Conservation (phyloP, 2,797 vertebrate species). For the Hydrocynus forskahlii region DNA sequence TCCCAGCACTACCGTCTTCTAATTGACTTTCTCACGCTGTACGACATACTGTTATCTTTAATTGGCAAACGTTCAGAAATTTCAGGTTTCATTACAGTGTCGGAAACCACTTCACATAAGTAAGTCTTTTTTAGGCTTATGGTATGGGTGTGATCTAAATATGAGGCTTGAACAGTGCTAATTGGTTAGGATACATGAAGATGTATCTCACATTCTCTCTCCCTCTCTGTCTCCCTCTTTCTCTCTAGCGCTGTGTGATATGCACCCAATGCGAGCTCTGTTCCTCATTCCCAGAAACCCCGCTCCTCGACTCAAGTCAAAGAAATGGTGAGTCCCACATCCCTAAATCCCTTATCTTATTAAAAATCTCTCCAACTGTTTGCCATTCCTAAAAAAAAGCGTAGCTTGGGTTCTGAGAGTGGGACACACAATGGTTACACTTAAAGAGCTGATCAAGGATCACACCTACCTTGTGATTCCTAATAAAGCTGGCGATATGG, state of each 20-base stretch:
- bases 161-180: no score
- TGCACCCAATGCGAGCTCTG: conserved; percentile 99
- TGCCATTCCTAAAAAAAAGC: neutral
- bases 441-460: neutral
- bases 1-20: no score
- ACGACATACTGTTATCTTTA: no score
- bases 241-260: conserved; percentile 81
- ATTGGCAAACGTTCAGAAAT: no score
- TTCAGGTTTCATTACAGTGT: no score
- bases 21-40: no score
- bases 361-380: neutral
- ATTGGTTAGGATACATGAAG: no score
- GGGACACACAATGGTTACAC: neutral
- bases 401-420: neutral
- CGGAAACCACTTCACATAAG: no score
- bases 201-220: neutral
- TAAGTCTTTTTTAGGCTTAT: no score
- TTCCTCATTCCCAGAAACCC: conserved; percentile 99
- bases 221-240: neutral
- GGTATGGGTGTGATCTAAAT: no score
- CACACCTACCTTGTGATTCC: neutral
- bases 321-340: conserved; percentile 88
- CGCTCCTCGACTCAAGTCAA: conserved; percentile 97
- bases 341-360: conserved; percentile 5
- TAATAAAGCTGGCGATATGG: no score